A percentile compares a stretch with the other conserved stretches of the same genome.
Evolutionary conservation across 2,113 vertebrate genomes (phyloP).

Genomic region (Rissa tridactyla): DNA sequence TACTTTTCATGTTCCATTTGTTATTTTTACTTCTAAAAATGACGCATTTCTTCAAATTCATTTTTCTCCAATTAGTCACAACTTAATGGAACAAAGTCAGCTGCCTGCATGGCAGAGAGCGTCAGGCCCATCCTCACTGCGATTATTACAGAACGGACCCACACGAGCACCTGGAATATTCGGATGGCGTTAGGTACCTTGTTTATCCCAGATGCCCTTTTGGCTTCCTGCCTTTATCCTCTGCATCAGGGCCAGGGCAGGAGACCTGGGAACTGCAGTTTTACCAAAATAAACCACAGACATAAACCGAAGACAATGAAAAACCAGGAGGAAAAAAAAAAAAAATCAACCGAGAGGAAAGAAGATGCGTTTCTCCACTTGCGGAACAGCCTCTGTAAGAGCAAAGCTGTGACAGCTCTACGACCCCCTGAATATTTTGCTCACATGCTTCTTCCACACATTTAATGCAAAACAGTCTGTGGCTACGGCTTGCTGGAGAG

Average conservation of each 20-base stretch:
- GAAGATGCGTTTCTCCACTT: constrained; percentile 34
- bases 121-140: neutral
- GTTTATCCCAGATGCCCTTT: neutral
- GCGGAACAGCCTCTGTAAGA: neutral
- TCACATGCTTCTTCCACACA: constrained; percentile 10
- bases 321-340: neutral
- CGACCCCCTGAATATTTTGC: neutral
- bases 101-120: constrained; percentile 35
- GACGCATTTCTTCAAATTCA: constrained; percentile 80
- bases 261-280: neutral
- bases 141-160: neutral
- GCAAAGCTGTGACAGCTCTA: constrained; percentile 27
- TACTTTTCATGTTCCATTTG: constrained; percentile 80
- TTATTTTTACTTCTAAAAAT: constrained; percentile 83
- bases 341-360: neutral
- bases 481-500: constrained; percentile 22
- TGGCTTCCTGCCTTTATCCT: constrained; percentile 15
- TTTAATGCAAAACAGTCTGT: constrained; percentile 32
- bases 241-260: neutral
- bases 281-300: constrained; percentile 17
- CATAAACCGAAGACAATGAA: constrained; percentile 18
- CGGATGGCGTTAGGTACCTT: neutral
- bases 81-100: constrained; percentile 48
- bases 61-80: constrained; percentile 81
- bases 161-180: neutral